Evolutionary conservation across 2,113 vertebrate species (phyloP).

Genomic region (Eptesicus fuscus): DNA sequence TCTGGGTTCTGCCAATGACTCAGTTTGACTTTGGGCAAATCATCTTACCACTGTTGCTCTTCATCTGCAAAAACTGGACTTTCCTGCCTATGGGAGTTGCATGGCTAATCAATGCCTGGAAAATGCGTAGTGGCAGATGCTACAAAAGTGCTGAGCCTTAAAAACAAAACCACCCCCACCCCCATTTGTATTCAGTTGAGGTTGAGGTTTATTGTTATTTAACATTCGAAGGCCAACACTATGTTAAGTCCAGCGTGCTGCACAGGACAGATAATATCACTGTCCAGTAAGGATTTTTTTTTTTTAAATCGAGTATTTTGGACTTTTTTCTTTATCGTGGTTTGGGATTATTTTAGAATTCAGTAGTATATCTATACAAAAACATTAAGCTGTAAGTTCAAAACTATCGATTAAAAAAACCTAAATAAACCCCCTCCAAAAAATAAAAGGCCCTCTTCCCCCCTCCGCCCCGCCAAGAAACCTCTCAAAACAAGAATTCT

Average conservation of each 20-base stretch:
- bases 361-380: background rate
- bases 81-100: slow-evolving; percentile 69
- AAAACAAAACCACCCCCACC: slow-evolving; percentile 72
- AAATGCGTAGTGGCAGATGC: slow-evolving; percentile 77
- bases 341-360: slow-evolving; percentile 56
- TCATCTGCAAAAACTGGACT: slow-evolving; percentile 70
- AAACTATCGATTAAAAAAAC: slow-evolving; percentile 69
- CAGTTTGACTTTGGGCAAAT: slow-evolving; percentile 70
- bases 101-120: slow-evolving; percentile 75
- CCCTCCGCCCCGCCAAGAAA: slow-evolving; percentile 53
- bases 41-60: slow-evolving; percentile 63
- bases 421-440: slow-evolving; percentile 38
- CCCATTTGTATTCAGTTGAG: slow-evolving; percentile 73
- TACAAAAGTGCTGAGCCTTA: slow-evolving; percentile 76
- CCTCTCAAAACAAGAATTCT: slow-evolving; percentile 75
- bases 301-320: slow-evolving; percentile 52
- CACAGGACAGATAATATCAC: slow-evolving; percentile 64
- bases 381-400: slow-evolving; percentile 60
- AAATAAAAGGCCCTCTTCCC: background rate
- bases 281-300: slow-evolving; percentile 46
- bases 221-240: slow-evolving; percentile 67
- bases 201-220: slow-evolving; percentile 74
- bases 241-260: slow-evolving; percentile 59
- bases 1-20: slow-evolving; percentile 54
- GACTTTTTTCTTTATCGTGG: slow-evolving; percentile 44